Evolutionary conservation across 2,888 invertebrate genomes (phyloP).

Genomic region (Chalcis sispes): DNA sequence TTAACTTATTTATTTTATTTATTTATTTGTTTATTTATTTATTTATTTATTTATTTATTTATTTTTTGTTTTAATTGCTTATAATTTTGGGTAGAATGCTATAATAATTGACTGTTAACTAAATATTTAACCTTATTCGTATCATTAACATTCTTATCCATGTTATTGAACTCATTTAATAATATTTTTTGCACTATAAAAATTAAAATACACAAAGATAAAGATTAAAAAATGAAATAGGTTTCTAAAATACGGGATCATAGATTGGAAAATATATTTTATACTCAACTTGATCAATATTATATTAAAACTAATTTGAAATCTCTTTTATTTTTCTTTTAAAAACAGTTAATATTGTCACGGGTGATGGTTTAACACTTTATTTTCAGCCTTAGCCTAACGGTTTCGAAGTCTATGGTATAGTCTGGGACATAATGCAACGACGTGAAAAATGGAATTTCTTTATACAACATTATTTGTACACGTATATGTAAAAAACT

Average conservation of each 20-base stretch:
- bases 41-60: not conserved
- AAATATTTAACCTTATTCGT: not conserved
- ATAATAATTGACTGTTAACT: constrained; percentile 11
- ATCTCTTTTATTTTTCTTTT: constrained; percentile 26
- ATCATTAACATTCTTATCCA: constrained; percentile 12
- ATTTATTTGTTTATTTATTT: not conserved
- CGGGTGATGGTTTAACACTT: constrained; percentile 36
- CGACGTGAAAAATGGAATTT: no score
- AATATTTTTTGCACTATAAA: not conserved
- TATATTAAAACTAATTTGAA: constrained; percentile 6
- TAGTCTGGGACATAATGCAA: constrained; percentile 32
- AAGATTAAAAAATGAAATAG: not conserved
- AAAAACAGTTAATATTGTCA: constrained; percentile 20
- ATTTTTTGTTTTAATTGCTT: not conserved
- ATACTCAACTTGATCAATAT: not conserved
- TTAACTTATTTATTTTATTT: not conserved
- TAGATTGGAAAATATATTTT: not conserved
- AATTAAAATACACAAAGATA: constrained; percentile 4
- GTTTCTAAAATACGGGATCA: no score
- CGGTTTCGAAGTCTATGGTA: constrained; percentile 26
- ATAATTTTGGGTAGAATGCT: not conserved
- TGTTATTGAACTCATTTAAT: not conserved
- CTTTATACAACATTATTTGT: not conserved
- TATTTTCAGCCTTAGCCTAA: constrained; percentile 40
- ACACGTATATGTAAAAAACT: not conserved